Base-by-base conservation (phyloP, 2,888 invertebrate genomes). In the Macaria liturata region DNA sequence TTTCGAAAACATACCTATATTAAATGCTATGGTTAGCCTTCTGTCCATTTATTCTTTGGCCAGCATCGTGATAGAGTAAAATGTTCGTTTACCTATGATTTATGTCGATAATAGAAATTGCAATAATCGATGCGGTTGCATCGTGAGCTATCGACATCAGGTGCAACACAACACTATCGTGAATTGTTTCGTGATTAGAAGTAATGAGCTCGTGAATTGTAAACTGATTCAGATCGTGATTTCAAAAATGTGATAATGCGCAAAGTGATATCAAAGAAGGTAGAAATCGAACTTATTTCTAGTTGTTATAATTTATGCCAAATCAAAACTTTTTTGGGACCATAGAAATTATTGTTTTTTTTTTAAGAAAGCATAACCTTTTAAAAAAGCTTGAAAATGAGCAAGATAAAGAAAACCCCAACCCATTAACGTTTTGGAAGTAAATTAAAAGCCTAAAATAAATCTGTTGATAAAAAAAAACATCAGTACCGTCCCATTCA, bases 61-160 rank as follows among this genome's bases (percentile, higher is more conserved):
- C 61, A 59, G 65, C 59, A 69, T 78, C 80, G 79, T 80, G 79
- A 79, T 79, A 76, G 77, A 77, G 72, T 80, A 77, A 71, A 73
- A 69, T 71, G 65, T 72, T 65, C 51, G 43, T 54, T 66, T 63
- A 46, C 32, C 57, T 65, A 65, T 66, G 68, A 71, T 67, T 69
- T 66, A 69, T 64, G 61, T 62, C 58, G 53, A 62, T 61, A 58
- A 59, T 56, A 60, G 48, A 53, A 55, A 54, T 61, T 55, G 52
- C 56, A 54, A 50, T 57, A 61, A 49, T 54, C 54, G 49, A 53
- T 53, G 45, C 44, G 39, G 49, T 47, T 46, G 45, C 46, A 53
- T 61, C 62, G 65, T 65, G 65, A 60, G 49, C 48, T 47, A 54
- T 59, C 54, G 57, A 59, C 54, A 42, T 46, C 58, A 54, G 54